Evolutionary conservation across 2,113 vertebrate genomes (phyloP), one percentile per base, ranked within the genome.

Genomic region (Poicephalus gulielmi): DNA sequence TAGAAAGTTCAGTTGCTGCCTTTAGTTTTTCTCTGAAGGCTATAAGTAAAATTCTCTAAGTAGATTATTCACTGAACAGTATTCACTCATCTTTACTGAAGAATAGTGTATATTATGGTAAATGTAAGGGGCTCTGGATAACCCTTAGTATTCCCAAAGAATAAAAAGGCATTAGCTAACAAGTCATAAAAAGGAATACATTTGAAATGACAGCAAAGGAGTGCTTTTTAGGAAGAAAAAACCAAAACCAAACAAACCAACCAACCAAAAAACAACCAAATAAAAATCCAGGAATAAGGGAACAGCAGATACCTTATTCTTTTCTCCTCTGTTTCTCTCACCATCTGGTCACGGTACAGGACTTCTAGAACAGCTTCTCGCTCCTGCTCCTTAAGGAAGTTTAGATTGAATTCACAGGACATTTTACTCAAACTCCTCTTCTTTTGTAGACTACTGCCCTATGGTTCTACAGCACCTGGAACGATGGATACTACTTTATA

Each of bases 321-420:
- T 73, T 99, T 98, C 22, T 99, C 98, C 31, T 99, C 99, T 0
- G 86, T 82, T 73, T 90, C 97, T 15, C 98, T 98, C 75, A 99
- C 92, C 27, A 96, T 88, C 95, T 97, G 98, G 88, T 99, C 99
- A 79, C 99, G 98, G 86, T 98, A 97, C 17, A 99, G 98, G 66
- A 99, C 99, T 82, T 99, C 98, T 78, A 99, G 96, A 69, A 99
- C 95, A 73, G 89, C 86, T n/a, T 99, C 98, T 62, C 85, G 97
- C 60, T 99, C 99, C 79, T 97, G 11, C 39, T 96, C 98, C 86
- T 98, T 98, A 77, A 99, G 98, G 39, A 98, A 95, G 86, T 96
- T 97, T 62, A 99, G 95, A 76, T 98, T 98, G 96, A 98, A 98
- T 83, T 96, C 97, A 25, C 88, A 59, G 25, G 96, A 83, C 97